phyloP scores from a whole-genome alignment of 2,113 vertebrate genomes.

The Ploceus nigricollis region DNA sequence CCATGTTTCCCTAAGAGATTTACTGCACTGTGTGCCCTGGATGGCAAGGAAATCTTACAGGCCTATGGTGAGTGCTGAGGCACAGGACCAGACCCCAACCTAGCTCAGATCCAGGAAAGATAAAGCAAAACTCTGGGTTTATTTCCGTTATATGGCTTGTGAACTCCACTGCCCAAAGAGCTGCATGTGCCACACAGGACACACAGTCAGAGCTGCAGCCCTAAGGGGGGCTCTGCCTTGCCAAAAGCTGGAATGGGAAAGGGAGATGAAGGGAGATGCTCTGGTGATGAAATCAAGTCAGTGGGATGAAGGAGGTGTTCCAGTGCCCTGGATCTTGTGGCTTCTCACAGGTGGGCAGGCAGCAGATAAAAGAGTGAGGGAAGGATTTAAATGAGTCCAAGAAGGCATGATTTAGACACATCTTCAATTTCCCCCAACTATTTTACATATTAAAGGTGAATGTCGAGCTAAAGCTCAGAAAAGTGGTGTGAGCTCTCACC shows the following conservation, averaged over 20 bases:
- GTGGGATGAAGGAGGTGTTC: not conserved
- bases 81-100: not conserved
- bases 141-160: not conserved
- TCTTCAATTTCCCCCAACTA: not conserved
- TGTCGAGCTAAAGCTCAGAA: not conserved
- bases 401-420: not conserved
- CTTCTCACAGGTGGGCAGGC: not conserved
- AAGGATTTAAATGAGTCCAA: not conserved
- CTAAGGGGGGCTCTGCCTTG: not conserved
- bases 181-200: not conserved
- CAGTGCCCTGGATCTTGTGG: not conserved
- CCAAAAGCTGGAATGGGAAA: not conserved
- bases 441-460: not conserved
- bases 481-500: not conserved
- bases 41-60: not conserved
- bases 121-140: not conserved
- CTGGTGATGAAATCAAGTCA: not conserved
- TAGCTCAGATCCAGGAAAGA: not conserved
- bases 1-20: not conserved
- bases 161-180: not conserved
- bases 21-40: not conserved
- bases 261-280: not conserved
- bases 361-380: not conserved
- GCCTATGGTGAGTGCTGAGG: not conserved
- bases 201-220: not conserved